Evolutionary conservation across 2,113 vertebrate species (phyloP).

Genomic region (Melanotaenia duboulayi): DNA sequence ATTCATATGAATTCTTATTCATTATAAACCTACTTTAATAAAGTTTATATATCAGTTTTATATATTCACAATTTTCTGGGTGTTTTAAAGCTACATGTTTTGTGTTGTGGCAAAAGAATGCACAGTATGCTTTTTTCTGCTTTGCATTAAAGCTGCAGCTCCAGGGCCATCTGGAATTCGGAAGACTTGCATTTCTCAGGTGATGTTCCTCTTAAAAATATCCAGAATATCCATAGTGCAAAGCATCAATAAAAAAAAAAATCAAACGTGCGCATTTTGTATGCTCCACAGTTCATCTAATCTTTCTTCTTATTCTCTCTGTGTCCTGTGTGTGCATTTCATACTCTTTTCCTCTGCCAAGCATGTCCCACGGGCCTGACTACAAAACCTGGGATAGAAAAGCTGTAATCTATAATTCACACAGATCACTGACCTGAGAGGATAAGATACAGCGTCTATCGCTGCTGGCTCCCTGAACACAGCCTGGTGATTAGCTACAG

Average conservation of each 20-base stretch:
- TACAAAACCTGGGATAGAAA: slow-evolving; percentile 57
- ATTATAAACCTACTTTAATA: too few species aligned
- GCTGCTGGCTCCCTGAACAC: slow-evolving; percentile 10
- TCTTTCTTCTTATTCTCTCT: slow-evolving; percentile 4
- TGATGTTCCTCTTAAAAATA: too few species aligned
- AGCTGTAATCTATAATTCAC: slow-evolving; percentile 76
- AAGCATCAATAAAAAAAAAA: too few species aligned
- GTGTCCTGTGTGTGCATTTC: background rate
- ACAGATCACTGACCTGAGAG: slow-evolving; percentile 65
- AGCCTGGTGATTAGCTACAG: slow-evolving; percentile 42
- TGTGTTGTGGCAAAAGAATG: too few species aligned
- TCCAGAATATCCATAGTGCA: too few species aligned
- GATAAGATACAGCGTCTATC: slow-evolving; percentile 28
- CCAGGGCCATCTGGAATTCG: background rate
- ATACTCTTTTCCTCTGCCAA: background rate
- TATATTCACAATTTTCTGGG: background rate
- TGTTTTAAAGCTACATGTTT: background rate
- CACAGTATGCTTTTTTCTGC: too few species aligned
- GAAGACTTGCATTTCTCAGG: too few species aligned
- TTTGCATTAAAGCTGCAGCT: background rate
- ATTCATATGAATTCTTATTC: too few species aligned
- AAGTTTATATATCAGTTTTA: too few species aligned
- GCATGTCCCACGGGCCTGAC: slow-evolving; percentile 31
- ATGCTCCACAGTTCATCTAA: background rate
- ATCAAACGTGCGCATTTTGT: background rate